Conservation (phyloP, 2,797 vertebrate species). For the Leptodactylus fallax region DNA sequence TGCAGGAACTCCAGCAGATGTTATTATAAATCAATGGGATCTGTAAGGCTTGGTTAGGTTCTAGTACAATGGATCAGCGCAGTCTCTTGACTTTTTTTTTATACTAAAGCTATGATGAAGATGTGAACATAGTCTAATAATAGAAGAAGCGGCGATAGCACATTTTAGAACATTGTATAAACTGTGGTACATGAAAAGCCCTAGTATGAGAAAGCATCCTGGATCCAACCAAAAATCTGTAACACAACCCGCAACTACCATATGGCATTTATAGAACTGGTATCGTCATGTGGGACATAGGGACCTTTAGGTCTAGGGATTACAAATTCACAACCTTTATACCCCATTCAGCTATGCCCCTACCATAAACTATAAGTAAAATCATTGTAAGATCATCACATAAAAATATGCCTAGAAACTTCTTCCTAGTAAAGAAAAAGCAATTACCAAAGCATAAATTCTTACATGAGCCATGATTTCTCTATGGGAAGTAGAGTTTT, state of each 20-base stretch:
- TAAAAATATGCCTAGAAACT: neutral
- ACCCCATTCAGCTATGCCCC: neutral
- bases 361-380: neutral
- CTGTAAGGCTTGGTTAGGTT: no score
- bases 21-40: no score
- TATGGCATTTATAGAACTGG: neutral
- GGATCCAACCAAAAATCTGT: neutral
- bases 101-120: no score
- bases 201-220: neutral
- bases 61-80: no score
- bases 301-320: neutral
- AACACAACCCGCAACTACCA: neutral
- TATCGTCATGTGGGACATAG: neutral
- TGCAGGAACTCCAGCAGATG: neutral
- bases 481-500: slow-evolving; percentile 5
- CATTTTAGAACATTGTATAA: no score
- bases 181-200: neutral
- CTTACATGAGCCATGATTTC: neutral
- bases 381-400: neutral
- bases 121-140: no score
- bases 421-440: neutral
- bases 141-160: no score
- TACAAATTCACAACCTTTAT: neutral
- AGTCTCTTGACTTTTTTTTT: no score
- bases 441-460: neutral